These are phyloP conservation scores for Masticophis lateralis DNA, from an alignment of 2,797 vertebrate genomes.

Conservation along the genomic window DNA sequence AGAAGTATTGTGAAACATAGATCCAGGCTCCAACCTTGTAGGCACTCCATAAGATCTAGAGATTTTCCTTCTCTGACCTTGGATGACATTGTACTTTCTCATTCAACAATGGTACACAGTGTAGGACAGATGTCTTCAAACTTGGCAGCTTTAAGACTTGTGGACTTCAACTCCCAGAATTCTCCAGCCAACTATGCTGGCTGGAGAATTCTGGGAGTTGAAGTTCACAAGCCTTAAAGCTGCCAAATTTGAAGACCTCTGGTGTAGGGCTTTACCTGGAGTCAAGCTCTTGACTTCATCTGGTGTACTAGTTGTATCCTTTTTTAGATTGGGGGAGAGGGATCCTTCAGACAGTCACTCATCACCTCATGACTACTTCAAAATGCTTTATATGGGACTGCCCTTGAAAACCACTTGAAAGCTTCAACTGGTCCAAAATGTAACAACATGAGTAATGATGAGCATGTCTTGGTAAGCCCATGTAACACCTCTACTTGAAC, in stretches of 20 bases:
- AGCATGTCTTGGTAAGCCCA: neutral
- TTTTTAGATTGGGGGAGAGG: neutral
- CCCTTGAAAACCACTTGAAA: neutral
- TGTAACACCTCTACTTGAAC: neutral
- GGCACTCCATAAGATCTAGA: neutral
- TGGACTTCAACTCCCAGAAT: too few species aligned
- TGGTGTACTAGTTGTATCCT: neutral
- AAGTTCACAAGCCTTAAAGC: too few species aligned
- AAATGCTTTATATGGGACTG: neutral
- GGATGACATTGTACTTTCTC: neutral
- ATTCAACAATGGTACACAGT: neutral
- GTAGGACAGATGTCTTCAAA: neutral
- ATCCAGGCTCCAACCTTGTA: neutral
- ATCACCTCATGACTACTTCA: neutral
- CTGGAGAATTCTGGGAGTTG: too few species aligned
- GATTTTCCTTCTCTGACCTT: neutral
- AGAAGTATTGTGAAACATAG: neutral
- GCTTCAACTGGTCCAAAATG: neutral
- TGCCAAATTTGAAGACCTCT: too few species aligned
- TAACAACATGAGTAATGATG: neutral
- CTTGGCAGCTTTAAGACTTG: too few species aligned
- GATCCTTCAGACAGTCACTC: neutral
- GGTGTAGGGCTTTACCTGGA: neutral
- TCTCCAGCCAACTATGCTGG: too few species aligned
- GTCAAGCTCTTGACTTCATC: neutral